Conservation (phyloP, 2,888 invertebrate species). For the Drosophila subsilvestris region DNA sequence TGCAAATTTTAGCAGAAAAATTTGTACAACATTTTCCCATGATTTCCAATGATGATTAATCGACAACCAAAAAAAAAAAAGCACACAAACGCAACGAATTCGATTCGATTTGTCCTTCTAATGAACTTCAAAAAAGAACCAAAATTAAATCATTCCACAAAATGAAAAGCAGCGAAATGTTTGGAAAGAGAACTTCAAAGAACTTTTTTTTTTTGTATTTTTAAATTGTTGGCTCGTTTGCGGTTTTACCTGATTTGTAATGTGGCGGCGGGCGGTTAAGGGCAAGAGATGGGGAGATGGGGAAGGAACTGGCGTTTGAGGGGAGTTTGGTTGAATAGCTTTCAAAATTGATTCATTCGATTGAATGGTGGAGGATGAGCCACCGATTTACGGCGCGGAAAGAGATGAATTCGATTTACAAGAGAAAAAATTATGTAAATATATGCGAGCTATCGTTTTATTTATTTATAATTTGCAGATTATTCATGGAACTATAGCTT, state of each 20-base stretch:
- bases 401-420: neutral
- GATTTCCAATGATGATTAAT: constrained; percentile 62
- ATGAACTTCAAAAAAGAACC: constrained; percentile 38
- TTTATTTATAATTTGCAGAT: too few relatives aligned
- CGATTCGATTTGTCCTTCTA: constrained; percentile 16
- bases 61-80: constrained; percentile 53
- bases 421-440: constrained; percentile 1
- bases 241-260: constrained; percentile 34
- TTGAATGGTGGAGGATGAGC: neutral
- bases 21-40: constrained; percentile 33
- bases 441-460: neutral
- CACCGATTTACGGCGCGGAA: neutral
- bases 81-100: constrained; percentile 11
- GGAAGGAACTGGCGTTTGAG: neutral
- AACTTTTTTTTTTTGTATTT: constrained; percentile 6
- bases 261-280: neutral
- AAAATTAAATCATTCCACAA: neutral
- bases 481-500: too few relatives aligned
- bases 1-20: constrained; percentile 69
- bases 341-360: neutral
- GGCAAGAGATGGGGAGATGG: too few relatives aligned
- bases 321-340: neutral
- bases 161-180: neutral
- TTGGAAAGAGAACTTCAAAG: constrained; percentile 38
- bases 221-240: constrained; percentile 32